Base-by-base conservation (phyloP, 2,797 vertebrate genomes). In the Petrocephalus sullivani region DNA sequence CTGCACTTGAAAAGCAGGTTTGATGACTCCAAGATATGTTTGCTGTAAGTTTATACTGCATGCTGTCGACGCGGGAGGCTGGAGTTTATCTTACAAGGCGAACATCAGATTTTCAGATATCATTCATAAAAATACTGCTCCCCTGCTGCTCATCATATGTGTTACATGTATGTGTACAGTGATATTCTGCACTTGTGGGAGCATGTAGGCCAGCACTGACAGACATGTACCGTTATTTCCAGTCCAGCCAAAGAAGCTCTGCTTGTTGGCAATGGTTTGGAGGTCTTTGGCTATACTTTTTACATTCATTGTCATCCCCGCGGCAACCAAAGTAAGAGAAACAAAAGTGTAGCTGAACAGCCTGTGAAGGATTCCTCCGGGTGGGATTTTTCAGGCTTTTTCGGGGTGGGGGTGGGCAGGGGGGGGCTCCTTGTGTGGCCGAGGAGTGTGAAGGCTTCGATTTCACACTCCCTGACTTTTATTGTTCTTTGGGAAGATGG, bases 231-330 rank as follows among this genome's bases (percentile, higher is more conserved):
- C 88, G 78, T 57, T 57, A 81, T 84, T 82, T 89, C 78, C 21
- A 49, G 51, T 60, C 23, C 3, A 84, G 88, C 87, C 67, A 28
- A 75, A 37, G 28, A 33, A 4, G 14, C 37, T 12, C 16, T 87
- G 90, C 90, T 90, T 91, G 91, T 90, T 90, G 87, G 91, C 91
- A 89, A 91, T 91, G 81, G 91, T 33, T n/a, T 85, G 67, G 90
- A 91, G 92, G 92, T 88, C 87, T 64, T 0, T 51, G 41, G 41
- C 91, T 93, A 94, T 95, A 93, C 94, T 89, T 90, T 82, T 90
- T 92, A 90, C 88, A 93, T 93, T 92, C 90, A 33, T 56, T 4
- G 41, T 87, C 49, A 28, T 87, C 61, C 54, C 56, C 84, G 19
- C n/a, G 53, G 86, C 60, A 56, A 87, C 21, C 51, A 28, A 19